phyloP scores from a whole-genome alignment of 2,113 vertebrate species.

The Meleagris gallopavo region DNA sequence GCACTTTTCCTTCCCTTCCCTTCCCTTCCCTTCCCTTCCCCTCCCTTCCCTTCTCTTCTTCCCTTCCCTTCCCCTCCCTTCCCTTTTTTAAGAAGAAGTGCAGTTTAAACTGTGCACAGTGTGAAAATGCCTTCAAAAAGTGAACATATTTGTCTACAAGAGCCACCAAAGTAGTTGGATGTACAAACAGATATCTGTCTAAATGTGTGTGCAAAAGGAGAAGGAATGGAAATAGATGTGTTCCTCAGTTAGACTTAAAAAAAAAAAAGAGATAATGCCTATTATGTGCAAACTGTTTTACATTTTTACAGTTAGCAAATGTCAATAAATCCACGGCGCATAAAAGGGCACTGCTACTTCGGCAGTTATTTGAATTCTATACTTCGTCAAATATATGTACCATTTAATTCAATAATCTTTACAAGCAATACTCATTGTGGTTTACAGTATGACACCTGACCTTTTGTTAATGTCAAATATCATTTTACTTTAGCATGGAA shows the following conservation, averaged over 20 bases:
- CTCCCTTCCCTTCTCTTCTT: too few relatives aligned
- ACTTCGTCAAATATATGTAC: slow-evolving; percentile 81
- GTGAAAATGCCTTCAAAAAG: not conserved
- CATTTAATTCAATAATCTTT: slow-evolving; percentile 81
- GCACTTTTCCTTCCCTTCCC: too few relatives aligned
- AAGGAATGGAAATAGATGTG: not conserved
- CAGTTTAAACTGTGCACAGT: not conserved
- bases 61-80: too few relatives aligned
- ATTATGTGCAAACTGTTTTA: slow-evolving; percentile 36
- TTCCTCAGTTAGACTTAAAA: not conserved
- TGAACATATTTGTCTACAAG: not conserved
- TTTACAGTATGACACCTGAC: slow-evolving; percentile 77
- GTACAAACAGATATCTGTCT: not conserved
- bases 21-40: too few relatives aligned
- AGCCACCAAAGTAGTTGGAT: not conserved
- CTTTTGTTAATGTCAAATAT: slow-evolving; percentile 83
- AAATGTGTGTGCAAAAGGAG: not conserved
- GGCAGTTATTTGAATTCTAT: slow-evolving; percentile 77
- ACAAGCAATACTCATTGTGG: slow-evolving; percentile 80
- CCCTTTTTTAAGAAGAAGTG: too few relatives aligned
- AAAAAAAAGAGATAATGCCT: slow-evolving; percentile 46
- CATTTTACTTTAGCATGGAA: slow-evolving; percentile 73
- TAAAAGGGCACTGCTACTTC: slow-evolving; percentile 75
- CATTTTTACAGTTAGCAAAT: slow-evolving; percentile 74
- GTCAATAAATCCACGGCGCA: slow-evolving; percentile 78